Conservation (phyloP, 2,888 invertebrate genomes). For the Molorchus minor region DNA sequence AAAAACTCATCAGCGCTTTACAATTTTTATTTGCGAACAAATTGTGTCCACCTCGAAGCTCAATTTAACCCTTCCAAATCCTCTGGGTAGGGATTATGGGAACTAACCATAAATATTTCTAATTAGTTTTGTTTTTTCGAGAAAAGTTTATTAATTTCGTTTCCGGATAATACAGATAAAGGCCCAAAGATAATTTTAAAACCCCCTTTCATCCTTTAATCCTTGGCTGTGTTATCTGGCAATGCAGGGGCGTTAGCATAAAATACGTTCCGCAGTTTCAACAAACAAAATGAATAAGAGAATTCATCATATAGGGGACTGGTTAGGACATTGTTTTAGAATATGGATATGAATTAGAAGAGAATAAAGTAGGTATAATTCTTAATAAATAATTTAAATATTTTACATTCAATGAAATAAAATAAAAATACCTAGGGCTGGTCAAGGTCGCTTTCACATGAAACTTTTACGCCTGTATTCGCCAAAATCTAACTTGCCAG, state of each 20-base stretch:
- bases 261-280: too few relatives aligned
- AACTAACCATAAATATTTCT: conserved; percentile 15
- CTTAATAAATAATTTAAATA: too few relatives aligned
- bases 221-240: conserved; percentile 14
- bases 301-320: too few relatives aligned
- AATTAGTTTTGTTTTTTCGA: conserved; percentile 20
- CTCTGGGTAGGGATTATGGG: conserved; percentile 13
- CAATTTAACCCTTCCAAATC: conserved; percentile 12
- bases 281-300: too few relatives aligned
- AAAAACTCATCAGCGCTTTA: conserved; percentile 10
- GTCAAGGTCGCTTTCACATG: too few relatives aligned
- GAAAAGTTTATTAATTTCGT: conserved; percentile 13
- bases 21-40: conserved; percentile 16
- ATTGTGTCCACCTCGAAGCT: conserved; percentile 19
- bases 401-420: too few relatives aligned
- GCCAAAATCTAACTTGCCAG: too few relatives aligned
- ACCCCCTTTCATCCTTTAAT: conserved; percentile 7
- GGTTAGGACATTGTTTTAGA: too few relatives aligned
- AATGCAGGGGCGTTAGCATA: neutral
- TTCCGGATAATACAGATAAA: conserved; percentile 1
- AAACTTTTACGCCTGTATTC: too few relatives aligned
- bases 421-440: too few relatives aligned
- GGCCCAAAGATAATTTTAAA: conserved; percentile 3
- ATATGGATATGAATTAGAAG: too few relatives aligned
- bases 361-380: too few relatives aligned